Conservation (phyloP, 2,888 invertebrate species). For the Folsomia manolachei region DNA sequence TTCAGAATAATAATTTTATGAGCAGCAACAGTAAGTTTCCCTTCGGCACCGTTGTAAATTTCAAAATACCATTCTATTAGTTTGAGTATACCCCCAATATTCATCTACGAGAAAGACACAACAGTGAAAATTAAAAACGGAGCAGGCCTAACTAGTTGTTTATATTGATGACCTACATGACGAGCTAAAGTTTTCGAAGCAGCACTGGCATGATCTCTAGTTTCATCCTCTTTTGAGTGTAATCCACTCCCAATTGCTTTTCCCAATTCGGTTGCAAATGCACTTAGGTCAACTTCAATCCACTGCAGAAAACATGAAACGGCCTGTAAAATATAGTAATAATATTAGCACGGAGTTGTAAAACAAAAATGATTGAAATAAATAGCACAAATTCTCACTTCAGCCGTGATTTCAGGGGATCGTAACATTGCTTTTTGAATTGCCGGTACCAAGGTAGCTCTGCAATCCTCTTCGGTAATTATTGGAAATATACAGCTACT, state of each 20-base stretch:
- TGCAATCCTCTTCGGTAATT: slow-evolving; percentile 67
- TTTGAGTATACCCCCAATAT: slow-evolving; percentile 7
- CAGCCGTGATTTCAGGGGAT: slow-evolving; percentile 69
- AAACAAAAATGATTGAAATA: no score
- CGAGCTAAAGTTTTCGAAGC: slow-evolving; percentile 68
- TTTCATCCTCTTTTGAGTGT: slow-evolving; percentile 77
- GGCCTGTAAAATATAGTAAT: slow-evolving; percentile 57
- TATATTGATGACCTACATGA: slow-evolving; percentile 24
- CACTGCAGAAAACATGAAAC: slow-evolving; percentile 73
- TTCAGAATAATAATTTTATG: slow-evolving; percentile 83
- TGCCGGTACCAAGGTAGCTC: slow-evolving; percentile 72
- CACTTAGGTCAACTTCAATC: slow-evolving; percentile 72
- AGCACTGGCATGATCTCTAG: slow-evolving; percentile 69
- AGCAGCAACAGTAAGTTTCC: slow-evolving; percentile 82
- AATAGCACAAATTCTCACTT: slow-evolving; percentile 24
- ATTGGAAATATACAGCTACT: slow-evolving; percentile 66
- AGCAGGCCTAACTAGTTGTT: no score
- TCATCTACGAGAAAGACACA: slow-evolving; percentile 7
- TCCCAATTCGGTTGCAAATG: slow-evolving; percentile 72
- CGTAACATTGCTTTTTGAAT: slow-evolving; percentile 87
- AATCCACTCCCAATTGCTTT: slow-evolving; percentile 73
- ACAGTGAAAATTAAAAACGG: slow-evolving; percentile 8
- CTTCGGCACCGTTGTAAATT: slow-evolving; percentile 82
- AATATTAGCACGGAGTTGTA: background rate
- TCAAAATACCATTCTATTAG: slow-evolving; percentile 60